phyloP scores from a whole-genome alignment of 2,113 vertebrate genomes.

The Sinocyclocheilus anophthalmus region DNA sequence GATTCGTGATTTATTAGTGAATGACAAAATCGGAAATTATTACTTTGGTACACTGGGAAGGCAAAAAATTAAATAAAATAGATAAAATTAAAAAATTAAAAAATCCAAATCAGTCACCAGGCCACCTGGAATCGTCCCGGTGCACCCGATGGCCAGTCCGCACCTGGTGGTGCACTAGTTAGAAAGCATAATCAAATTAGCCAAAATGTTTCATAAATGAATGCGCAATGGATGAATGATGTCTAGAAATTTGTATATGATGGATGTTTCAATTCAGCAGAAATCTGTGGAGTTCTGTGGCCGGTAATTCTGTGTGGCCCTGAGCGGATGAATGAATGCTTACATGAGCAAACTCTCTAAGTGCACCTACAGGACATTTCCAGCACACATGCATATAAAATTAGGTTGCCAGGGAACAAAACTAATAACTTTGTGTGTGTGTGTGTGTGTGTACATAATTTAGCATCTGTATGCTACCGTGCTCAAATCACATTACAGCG shows the following conservation, averaged over 20 bases:
- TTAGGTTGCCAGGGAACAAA: slow-evolving; percentile 42
- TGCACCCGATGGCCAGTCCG: no score
- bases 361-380: slow-evolving; percentile 18
- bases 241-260: neutral
- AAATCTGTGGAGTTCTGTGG: neutral
- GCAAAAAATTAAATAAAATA: no score
- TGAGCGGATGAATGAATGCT: slow-evolving; percentile 12
- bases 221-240: neutral
- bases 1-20: no score
- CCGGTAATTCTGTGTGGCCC: slow-evolving; percentile 7
- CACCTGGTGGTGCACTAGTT: neutral
- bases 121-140: no score
- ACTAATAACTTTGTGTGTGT: slow-evolving; percentile 40
- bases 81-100: no score
- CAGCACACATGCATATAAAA: slow-evolving; percentile 37
- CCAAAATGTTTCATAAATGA: neutral
- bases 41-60: no score
- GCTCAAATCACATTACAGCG: slow-evolving; percentile 35
- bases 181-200: neutral
- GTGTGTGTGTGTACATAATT: slow-evolving; percentile 39
- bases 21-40: no score
- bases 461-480: slow-evolving; percentile 23
- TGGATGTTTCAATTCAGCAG: neutral
- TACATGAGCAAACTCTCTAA: slow-evolving; percentile 19
- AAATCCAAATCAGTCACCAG: no score